Base-by-base conservation (phyloP, 2,797 vertebrate species). In the Sciurus carolinensis region DNA sequence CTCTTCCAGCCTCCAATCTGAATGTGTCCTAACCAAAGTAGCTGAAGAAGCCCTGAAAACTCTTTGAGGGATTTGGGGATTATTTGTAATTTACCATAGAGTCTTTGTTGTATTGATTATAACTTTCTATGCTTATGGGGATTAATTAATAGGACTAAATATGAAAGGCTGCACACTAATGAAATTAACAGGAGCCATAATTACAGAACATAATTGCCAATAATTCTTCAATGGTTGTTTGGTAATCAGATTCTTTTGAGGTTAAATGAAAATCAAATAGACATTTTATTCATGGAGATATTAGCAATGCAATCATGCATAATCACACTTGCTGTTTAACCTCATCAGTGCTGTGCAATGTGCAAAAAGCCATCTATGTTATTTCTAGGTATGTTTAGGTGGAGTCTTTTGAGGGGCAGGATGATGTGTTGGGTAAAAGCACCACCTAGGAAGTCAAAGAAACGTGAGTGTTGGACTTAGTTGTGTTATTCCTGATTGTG, bases 171-270 rank as follows among this genome's bases (percentile, higher is more conserved):
- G 91, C 42, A 84, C 82, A 59, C 94, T 98, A 98, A 98, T 97
- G 88, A 90, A 82, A 96, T 98, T 97, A 97, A 92, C 82, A 87
- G 96, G 90, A 97, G n/a, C 89, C 64, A 93, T 96, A 97, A 97
- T 98, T 97, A 95, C 87, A 85, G 91, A 96, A 97, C 84, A 96
- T 97, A 98, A 98, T 98, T 98, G 95, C 90, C 97, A 98, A 97
- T 97, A 97, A 98, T 97, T 97, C 92, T 97, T 97, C 91, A 97
- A 44, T 97, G 80, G 95, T 95, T 97, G 94, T 97, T 98, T 96
- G 91, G 69, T 95, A 97, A 97, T 97, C 96, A 94, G 90, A 95
- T 97, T 96, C 88, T 95, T 97, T 91, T 93, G 90, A 94, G 80
- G 75, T 97, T 97, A 96, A 96, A 90, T 81, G 95, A 95, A 97